Evolutionary conservation across 2,113 vertebrate species (phyloP).

Genomic region (Globicephala melas): DNA sequence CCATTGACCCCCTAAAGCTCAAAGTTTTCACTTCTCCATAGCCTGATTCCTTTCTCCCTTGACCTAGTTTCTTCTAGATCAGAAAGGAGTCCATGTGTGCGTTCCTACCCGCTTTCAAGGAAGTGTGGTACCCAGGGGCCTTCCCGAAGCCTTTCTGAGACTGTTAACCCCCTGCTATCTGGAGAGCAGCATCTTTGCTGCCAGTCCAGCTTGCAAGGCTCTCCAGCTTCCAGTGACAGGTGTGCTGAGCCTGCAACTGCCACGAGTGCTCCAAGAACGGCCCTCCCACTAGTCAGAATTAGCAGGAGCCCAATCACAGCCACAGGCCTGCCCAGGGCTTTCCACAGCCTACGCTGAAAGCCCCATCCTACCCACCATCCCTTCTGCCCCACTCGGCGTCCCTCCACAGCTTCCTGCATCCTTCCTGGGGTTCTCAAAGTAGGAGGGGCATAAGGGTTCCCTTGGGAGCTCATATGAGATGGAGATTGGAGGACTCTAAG

Average conservation of each 20-base stretch:
- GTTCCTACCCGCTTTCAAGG: neutral
- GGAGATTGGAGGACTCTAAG: neutral
- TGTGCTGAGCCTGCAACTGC: neutral
- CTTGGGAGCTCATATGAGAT: neutral
- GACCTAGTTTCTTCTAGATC: neutral
- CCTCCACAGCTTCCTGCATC: neutral
- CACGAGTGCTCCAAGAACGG: accelerated
- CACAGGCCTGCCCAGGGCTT: neutral
- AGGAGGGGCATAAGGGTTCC: neutral
- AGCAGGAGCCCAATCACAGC: too few species aligned
- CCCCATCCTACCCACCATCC: accelerated
- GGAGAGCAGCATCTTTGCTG: neutral
- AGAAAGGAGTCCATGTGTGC: neutral
- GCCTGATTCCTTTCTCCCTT: neutral
- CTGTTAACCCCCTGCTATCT: neutral
- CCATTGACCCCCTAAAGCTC: neutral
- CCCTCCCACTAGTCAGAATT: neutral
- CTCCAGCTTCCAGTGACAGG: neutral
- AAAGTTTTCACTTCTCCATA: neutral
- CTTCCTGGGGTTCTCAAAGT: neutral
- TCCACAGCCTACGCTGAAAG: neutral
- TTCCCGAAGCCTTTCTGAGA: neutral
- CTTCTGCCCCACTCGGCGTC: neutral
- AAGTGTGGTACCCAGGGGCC: accelerated
- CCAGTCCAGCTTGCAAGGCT: neutral